Percentiles rank a stretch among this genome's conserved stretches.
Conservation (phyloP, 2,888 invertebrate genomes). For the Tromatobia lineatoria region DNA sequence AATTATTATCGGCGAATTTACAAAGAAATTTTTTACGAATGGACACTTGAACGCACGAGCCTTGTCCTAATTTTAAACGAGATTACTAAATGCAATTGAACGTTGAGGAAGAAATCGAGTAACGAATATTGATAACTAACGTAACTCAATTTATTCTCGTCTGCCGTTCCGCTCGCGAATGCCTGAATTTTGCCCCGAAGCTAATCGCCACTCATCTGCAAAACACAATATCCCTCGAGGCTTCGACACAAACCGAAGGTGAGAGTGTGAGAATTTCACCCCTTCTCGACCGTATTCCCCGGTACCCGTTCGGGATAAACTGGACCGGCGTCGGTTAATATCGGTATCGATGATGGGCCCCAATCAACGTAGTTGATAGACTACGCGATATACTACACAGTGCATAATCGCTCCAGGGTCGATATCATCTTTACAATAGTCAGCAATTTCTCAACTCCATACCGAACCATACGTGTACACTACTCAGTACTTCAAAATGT, state of each 20-base stretch:
- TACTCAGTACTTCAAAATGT: background rate
- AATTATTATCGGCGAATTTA: too few relatives aligned
- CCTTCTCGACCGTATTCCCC: conserved; percentile 7
- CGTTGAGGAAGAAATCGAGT: background rate
- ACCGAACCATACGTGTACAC: background rate
- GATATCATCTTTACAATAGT: background rate
- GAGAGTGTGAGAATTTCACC: conserved; percentile 28
- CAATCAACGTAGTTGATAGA: conserved; percentile 44
- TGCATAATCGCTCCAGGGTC: background rate
- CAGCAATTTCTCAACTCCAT: background rate
- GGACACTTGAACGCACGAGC: background rate
- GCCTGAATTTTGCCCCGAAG: conserved; percentile 33
- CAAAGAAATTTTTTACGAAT: background rate
- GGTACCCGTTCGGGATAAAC: conserved; percentile 40
- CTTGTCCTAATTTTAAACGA: background rate
- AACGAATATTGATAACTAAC: background rate
- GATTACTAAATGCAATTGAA: background rate
- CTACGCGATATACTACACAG: conserved; percentile 18
- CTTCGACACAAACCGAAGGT: background rate
- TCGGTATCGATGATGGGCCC: background rate
- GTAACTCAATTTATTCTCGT: background rate
- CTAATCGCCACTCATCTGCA: conserved; percentile 35
- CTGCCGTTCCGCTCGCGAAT: background rate
- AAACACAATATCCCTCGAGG: conserved; percentile 48
- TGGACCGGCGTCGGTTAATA: conserved; percentile 10